Percentiles rank a stretch among this genome's conserved stretches.
These are phyloP conservation scores for Alloplasta piceator DNA, from an alignment of 2,888 invertebrate genomes.

Conservation along the genomic window DNA sequence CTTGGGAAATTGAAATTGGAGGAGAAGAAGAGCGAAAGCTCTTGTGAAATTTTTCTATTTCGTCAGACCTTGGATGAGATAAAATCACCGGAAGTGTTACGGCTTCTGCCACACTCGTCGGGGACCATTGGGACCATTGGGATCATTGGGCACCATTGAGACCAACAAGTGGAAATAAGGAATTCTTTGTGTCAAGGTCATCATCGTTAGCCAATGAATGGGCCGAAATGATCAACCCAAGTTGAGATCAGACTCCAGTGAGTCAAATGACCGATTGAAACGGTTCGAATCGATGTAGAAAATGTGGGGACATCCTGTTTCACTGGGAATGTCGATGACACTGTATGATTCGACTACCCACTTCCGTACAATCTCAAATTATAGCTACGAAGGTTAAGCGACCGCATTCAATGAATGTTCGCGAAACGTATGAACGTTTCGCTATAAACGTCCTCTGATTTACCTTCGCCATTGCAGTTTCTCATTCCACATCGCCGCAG, in stretches of 20 bases:
- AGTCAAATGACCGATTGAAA: constrained; percentile 12
- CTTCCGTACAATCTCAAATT: constrained; percentile 36
- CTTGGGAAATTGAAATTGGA: constrained; percentile 41
- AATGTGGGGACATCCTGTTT: constrained; percentile 7
- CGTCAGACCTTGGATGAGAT: constrained; percentile 9
- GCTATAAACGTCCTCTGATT: constrained; percentile 32
- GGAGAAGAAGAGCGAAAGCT: constrained; percentile 22
- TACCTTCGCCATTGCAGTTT: neutral
- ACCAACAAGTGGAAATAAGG: constrained; percentile 9
- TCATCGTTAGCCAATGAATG: constrained; percentile 23
- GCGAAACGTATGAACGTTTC: constrained; percentile 18
- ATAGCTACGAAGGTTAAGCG: constrained; percentile 7
- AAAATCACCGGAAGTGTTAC: constrained; percentile 50
- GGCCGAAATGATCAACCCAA: constrained; percentile 12
- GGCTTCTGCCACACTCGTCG: constrained; percentile 14
- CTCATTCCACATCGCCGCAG: constrained; percentile 6
- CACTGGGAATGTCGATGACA: constrained; percentile 1
- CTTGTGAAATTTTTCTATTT: constrained; percentile 52
- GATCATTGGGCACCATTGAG: no score
- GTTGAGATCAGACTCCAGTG: neutral
- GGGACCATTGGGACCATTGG: constrained; percentile 45
- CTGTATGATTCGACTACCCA: constrained; percentile 15
- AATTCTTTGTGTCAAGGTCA: constrained; percentile 10
- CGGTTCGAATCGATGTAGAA: neutral
- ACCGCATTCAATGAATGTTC: constrained; percentile 40